These are phyloP conservation scores for Melanotaenia trifasciata DNA, from an alignment of 2,797 vertebrate genomes.

Conservation along the genomic window DNA sequence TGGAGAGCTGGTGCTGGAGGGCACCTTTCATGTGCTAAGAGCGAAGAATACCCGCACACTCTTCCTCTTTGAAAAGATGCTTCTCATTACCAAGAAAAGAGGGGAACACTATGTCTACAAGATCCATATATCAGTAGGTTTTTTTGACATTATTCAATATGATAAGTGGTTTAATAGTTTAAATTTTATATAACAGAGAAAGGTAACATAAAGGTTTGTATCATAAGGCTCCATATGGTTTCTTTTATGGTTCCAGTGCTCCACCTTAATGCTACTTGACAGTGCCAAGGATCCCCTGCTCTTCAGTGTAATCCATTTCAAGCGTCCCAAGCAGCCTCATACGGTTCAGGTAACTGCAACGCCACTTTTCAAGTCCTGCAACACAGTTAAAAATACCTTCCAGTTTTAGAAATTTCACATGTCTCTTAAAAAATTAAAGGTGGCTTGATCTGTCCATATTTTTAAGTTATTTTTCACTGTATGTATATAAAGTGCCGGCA, in stretches of 20 bases:
- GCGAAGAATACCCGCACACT: conserved; percentile 93
- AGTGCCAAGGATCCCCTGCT: conserved; percentile 93
- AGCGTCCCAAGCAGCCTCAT: conserved; percentile 94
- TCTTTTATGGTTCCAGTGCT: conserved; percentile 84
- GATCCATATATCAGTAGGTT: conserved; percentile 89
- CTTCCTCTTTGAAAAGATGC: conserved; percentile 93
- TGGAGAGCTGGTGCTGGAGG: conserved; percentile 95
- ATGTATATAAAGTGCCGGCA: neutral
- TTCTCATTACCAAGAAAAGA: conserved; percentile 94
- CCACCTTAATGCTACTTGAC: conserved; percentile 95
- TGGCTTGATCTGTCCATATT: neutral
- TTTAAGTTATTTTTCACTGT: neutral
- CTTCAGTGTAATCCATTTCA: conserved; percentile 96
- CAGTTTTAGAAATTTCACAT: neutral
- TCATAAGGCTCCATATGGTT: neutral
- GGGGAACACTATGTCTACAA: conserved; percentile 96
- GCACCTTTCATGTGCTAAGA: conserved; percentile 92
- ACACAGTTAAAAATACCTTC: neutral
- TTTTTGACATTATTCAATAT: conserved; percentile 5
- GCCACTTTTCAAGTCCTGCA: neutral
- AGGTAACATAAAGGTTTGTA: neutral
- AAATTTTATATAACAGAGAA: neutral
- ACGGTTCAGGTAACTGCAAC: conserved; percentile 89
- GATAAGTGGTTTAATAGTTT: conserved; percentile 8
- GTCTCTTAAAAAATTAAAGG: neutral